Percentiles rank a stretch among this genome's conserved stretches.
These are phyloP conservation scores for Cordilura impudica DNA, from an alignment of 2,888 invertebrate species.

Conservation along the genomic window DNA sequence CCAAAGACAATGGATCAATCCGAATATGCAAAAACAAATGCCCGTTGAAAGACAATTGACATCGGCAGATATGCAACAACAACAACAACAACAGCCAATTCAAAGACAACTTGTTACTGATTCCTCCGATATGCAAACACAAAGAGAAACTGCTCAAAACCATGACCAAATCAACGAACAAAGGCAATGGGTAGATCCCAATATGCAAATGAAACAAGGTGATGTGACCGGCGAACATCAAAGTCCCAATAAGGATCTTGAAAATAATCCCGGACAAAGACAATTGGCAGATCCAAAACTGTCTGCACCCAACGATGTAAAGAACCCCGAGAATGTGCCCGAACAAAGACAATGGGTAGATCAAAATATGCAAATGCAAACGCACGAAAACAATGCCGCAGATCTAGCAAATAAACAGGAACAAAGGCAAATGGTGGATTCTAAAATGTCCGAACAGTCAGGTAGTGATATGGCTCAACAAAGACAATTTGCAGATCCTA, in stretches of 20 bases:
- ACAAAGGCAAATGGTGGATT: slow-evolving; percentile 14
- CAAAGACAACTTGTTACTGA: no score
- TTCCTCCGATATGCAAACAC: no score
- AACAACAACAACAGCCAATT: slow-evolving; percentile 36
- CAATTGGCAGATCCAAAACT: neutral
- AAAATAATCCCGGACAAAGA: slow-evolving; percentile 3
- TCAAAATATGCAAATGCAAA: neutral
- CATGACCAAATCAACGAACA: neutral
- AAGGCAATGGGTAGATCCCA: neutral
- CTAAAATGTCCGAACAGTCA: no score
- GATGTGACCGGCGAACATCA: neutral
- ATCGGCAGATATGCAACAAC: slow-evolving; percentile 32
- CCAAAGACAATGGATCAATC: slow-evolving; percentile 38
- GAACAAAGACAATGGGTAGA: slow-evolving; percentile 13
- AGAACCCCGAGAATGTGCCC: neutral
- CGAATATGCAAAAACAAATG: slow-evolving; percentile 7
- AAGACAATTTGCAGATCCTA: neutral
- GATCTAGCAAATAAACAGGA: neutral
- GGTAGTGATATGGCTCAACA: neutral
- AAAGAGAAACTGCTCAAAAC: neutral
- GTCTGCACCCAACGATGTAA: neutral
- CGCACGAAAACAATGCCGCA: neutral
- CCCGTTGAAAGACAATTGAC: slow-evolving; percentile 23
- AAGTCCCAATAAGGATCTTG: slow-evolving; percentile 1
- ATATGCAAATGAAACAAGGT: slow-evolving; percentile 24